phyloP scores from a whole-genome alignment of 2,797 vertebrate species.

The Molossus molossus region DNA sequence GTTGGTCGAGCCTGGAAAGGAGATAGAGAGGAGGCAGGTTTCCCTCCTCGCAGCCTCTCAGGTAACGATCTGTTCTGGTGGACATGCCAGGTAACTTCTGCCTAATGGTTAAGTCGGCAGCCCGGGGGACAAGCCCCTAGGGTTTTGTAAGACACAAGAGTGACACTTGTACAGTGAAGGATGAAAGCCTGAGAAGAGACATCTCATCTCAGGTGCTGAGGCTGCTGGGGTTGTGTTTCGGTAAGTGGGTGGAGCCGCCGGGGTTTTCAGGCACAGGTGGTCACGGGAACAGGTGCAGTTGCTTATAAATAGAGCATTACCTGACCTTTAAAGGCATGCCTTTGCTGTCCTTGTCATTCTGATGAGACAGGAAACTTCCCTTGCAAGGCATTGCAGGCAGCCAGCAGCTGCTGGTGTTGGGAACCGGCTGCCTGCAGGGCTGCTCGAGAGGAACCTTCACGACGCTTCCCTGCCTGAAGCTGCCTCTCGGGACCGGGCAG shows the following conservation, averaged over 20 bases:
- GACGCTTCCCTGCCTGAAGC: too few relatives aligned
- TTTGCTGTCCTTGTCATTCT: not conserved
- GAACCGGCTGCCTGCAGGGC: not conserved
- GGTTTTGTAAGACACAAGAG: not conserved
- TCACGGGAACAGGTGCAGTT: not conserved
- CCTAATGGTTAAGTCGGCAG: not conserved
- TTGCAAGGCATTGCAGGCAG: not conserved
- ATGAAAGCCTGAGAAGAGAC: not conserved
- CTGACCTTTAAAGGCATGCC: not conserved
- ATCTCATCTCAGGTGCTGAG: not conserved
- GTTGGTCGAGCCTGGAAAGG: not conserved
- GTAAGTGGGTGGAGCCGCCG: not conserved
- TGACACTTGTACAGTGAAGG: not conserved
- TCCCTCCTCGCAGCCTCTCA: not conserved
- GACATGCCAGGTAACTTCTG: not conserved
- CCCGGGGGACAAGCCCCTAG: not conserved
- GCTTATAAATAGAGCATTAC: not conserved
- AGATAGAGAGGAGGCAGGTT: not conserved
- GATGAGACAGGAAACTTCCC: not conserved
- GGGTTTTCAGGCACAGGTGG: not conserved
- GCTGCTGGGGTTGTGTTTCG: not conserved
- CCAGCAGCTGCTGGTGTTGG: not conserved
- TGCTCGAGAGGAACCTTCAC: not conserved
- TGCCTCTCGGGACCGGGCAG: rapidly evolving
- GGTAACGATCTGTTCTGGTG: not conserved